phyloP scores from a whole-genome alignment of 2,888 invertebrate species.

The Lumbricus terrestris region DNA sequence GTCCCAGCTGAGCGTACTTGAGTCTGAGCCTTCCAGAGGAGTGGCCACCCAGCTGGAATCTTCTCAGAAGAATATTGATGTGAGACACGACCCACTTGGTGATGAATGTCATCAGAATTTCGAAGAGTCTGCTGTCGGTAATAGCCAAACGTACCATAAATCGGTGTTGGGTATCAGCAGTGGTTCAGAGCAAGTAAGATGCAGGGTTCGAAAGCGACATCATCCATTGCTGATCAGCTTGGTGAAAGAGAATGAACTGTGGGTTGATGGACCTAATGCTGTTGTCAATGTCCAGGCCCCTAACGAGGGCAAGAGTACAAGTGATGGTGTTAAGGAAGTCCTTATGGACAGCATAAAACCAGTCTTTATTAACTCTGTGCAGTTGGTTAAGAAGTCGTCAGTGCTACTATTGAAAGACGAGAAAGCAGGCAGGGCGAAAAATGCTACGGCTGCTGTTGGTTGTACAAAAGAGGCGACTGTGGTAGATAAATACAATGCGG shows the following conservation, averaged over 20 bases:
- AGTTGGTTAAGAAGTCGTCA: not conserved
- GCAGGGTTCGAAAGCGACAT: conserved; percentile 3
- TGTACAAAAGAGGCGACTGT: not conserved
- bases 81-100: not conserved
- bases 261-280: conserved; percentile 28
- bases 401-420: not conserved
- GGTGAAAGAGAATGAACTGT: conserved; percentile 17
- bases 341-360: conserved; percentile 6
- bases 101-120: conserved; percentile 4
- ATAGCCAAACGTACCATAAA: not conserved
- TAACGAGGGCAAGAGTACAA: not conserved
- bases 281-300: not conserved
- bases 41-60: not conserved
- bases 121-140: not conserved
- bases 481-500: not conserved
- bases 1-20: not conserved
- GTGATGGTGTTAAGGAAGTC: not conserved
- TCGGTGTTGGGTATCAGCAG: not conserved
- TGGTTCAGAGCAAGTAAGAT: not conserved
- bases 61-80: not conserved
- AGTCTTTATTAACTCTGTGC: not conserved
- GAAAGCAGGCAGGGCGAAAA: not conserved
- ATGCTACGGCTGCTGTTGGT: not conserved
- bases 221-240: not conserved
- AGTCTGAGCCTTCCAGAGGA: not conserved